These are phyloP conservation scores for Chrysolina oricalcia DNA, from an alignment of 2,888 invertebrate species.

Conservation along the genomic window DNA sequence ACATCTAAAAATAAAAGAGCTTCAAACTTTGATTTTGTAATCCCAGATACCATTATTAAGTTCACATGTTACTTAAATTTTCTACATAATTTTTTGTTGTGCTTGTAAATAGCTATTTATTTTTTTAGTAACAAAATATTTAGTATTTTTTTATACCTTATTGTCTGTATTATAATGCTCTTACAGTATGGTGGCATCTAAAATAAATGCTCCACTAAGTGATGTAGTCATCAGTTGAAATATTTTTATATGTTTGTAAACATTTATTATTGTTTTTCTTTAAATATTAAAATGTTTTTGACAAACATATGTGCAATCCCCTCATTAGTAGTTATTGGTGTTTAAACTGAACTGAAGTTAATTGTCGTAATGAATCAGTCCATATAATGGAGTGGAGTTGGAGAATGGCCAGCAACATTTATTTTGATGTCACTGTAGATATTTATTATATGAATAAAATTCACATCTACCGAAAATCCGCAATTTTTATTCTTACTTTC, in stretches of 20 bases:
- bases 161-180: constrained; percentile 57
- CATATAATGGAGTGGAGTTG: too few species aligned
- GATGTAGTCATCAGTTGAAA: background rate
- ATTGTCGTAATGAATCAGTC: too few species aligned
- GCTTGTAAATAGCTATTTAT: constrained; percentile 67
- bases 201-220: constrained; percentile 8
- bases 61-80: constrained; percentile 54
- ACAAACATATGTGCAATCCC: too few species aligned
- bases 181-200: constrained; percentile 32
- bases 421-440: constrained; percentile 29
- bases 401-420: background rate
- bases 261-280: too few species aligned
- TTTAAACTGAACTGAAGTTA: too few species aligned
- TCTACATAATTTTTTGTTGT: constrained; percentile 53
- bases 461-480: background rate
- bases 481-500: background rate
- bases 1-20: constrained; percentile 38
- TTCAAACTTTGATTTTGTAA: constrained; percentile 45
- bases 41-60: constrained; percentile 41
- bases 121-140: constrained; percentile 60
- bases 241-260: too few species aligned
- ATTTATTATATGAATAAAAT: constrained; percentile 30
- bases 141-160: constrained; percentile 60
- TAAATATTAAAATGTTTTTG: background rate
- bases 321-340: too few species aligned